phyloP scores from a whole-genome alignment of 2,113 vertebrate species.

The Forbesichthys papilliferus region DNA sequence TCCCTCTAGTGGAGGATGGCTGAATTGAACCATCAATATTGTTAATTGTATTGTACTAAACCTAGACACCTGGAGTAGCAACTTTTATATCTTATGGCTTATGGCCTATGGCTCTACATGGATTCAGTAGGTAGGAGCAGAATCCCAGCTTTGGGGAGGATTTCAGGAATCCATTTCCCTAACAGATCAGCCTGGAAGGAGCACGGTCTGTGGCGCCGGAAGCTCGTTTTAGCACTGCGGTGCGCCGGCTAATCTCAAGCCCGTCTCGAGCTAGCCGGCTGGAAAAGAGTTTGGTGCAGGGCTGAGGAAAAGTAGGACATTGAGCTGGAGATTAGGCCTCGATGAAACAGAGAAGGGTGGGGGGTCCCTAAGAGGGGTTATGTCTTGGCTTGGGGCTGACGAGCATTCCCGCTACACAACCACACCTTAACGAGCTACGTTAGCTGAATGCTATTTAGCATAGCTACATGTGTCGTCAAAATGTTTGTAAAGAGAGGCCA shows the following conservation, averaged over 20 bases:
- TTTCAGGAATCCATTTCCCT: constrained; percentile 74
- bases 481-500: no score
- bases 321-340: constrained; percentile 25
- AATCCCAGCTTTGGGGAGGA: constrained; percentile 50
- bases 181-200: constrained; percentile 64
- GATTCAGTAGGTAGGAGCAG: constrained; percentile 39
- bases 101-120: constrained; percentile 2
- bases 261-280: constrained; percentile 66
- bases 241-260: constrained; percentile 57
- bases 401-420: neutral
- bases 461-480: no score
- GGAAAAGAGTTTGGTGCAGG: constrained; percentile 61
- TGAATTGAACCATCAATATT: no score
- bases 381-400: constrained; percentile 1
- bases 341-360: constrained; percentile 35
- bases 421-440: neutral
- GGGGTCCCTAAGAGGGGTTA: constrained; percentile 14
- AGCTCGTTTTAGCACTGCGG: constrained; percentile 52
- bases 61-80: no score
- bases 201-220: constrained; percentile 38
- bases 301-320: constrained; percentile 4
- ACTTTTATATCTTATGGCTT: neutral
- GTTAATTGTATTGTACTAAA: no score
- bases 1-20: no score
- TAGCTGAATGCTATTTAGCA: neutral